Evolutionary conservation across 2,113 vertebrate species (phyloP), one percentile per base, ranked within the genome.

Genomic region (Oncorhynchus clarkii): DNA sequence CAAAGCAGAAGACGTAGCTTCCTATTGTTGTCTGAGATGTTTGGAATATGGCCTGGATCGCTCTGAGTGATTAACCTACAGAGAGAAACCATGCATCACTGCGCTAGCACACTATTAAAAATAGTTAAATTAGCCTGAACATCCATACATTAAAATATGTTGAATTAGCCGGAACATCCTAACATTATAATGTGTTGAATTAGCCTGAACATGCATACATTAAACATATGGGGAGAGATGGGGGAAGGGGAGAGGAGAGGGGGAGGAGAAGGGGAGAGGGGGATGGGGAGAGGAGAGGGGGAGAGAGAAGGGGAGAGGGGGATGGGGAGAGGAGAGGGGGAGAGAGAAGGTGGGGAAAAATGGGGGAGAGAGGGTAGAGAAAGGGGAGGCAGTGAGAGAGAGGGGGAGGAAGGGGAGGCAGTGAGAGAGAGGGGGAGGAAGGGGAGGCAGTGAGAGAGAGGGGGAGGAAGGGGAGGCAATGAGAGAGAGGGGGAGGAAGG

Each of bases 141-240:
- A 85, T 89, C 85, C 86, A 90, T 90, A 90, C 87, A 89, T 91
- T 90, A 92, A 85, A 74, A 74, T 81, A 75, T 14, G 76, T 86
- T 86, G 79, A 86, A 82, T 67, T 75, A 91, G 92, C 48, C 91
- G 90, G 87, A 92, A 90, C 85, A 85, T 85, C 88, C 69, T 24
- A 24, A 90, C 87, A 89, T 91, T 90, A 92, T 84, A 73, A 74
- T 0, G 0, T 3, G 2, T 27, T 27, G 0, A 27, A 27, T 27
- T 27, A 27, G 27, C 27, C 27, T 27, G 27, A 27, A 27, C 22
- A 24, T 24, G 22, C 22, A 24, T 24, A 24, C 22, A 24, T 24
- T 24, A 49, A 13, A 13, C 49, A 51, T 51, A 13, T 1, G 12
- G 49, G 49, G 11, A 16, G 49, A 16, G 49, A 13, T 12, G 39